Base-by-base conservation (phyloP, 2,113 vertebrate genomes). In the Turnix velox region DNA sequence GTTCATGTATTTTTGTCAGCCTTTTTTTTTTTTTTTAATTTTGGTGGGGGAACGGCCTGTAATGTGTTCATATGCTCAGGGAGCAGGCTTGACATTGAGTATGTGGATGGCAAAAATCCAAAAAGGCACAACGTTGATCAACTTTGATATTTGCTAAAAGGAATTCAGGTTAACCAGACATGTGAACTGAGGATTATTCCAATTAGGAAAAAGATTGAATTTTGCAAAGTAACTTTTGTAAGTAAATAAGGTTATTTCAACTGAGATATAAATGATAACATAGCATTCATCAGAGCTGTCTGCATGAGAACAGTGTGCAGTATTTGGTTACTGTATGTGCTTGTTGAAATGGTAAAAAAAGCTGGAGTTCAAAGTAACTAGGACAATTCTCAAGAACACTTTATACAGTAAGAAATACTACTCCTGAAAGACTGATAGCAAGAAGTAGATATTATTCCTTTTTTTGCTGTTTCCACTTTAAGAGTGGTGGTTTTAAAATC, bases 81-180 rank as follows among this genome's bases (percentile, higher is more conserved):
- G 25, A 69, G 2, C 20, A 6, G 27, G 12, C 17, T 74, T 80
- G 59, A 71, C 6, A 14, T 10, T 52, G 61, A 63, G 12, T 43
- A 9, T 20, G 7, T 43, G 0, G 1, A 35, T 43, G 52, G 30
- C n/a, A n/a, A 12, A 80, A 66, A 7, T 80, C 22, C 12, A 22
- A 37, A 80, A 51, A 52, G 27, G 5, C 49, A 20, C 0, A 1
- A 7, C 4, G 2, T 11, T 57, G 18, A 18, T 8, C n/a, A 10
- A 30, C 24, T 59, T 68, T 49, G 49, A 14, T 57, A 40, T 19
- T 74, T 73, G 12, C 65, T 92, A 66, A 69, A 40, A 45, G 35
- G 40, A 55, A 31, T 84, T 77, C 23, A 52, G 40, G 61, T 68
- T 86, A 69, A 81, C 17, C 59, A 81, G 52, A 35, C 48, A 12